Evolutionary conservation across 2,113 vertebrate species (phyloP), one percentile per base, ranked within the genome.

Genomic region (Riparia riparia): DNA sequence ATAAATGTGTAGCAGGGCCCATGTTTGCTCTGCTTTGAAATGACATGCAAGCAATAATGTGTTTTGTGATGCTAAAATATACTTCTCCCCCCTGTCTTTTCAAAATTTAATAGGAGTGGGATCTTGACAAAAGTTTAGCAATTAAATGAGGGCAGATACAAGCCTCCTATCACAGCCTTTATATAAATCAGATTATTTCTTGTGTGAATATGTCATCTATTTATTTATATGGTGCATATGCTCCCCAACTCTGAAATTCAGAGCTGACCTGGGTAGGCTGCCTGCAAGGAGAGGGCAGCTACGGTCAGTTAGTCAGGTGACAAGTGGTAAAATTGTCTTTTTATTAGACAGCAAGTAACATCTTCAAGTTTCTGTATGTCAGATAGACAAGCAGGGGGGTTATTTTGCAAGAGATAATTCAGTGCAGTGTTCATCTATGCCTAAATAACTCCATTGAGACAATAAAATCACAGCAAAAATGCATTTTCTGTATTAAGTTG

Each of bases 291-390:
- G 32, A 60, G 41, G 76, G 50, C 72, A 93, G 65, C 69, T 65
- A 45, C 0, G 0, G 60, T 81, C 82, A 84, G 77, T 94, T 79
- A 93, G 32, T 18, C 0, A 1, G 18, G 13, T 93, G 79, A 24
- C 89, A 94, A 41, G 42, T 61, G 34, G 49, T 63, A 69, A 96
- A 94, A 90, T 10, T 71, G 16, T 86, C 49, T 93, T 63, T 90
- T 64, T 19, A 90, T 93, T 82, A 84, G 74, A 39, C n/a, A 54
- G 39, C 58, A 81, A 70, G 42, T 60, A 87, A 74, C 19, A 45
- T 66, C 77, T 93, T 90, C 32, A 65, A 58, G 66, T 81, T 93
- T 82, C 51, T 83, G 74, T 49, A 84, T 74, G 61, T 69, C 50
- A 68, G 57, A 39, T 19, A 82, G 73, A 32, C 9, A 93, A 85